These are phyloP conservation scores for Drosophila algonquin DNA, from an alignment of 2,888 invertebrate species.

Conservation along the genomic window DNA sequence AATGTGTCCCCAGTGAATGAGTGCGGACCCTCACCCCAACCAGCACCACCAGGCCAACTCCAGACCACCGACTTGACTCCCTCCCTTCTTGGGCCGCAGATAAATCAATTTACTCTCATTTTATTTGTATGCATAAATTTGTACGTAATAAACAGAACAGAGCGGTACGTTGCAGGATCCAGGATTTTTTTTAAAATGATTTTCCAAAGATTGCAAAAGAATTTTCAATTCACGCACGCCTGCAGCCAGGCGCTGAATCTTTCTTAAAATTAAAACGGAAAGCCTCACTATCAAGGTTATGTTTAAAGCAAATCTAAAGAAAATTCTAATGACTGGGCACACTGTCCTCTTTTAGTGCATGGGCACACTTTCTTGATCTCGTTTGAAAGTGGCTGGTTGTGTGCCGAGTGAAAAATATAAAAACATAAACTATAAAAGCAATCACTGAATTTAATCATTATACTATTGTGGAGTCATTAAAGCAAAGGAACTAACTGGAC, in stretches of 20 bases:
- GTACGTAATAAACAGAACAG: constrained; percentile 17
- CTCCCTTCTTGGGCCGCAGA: constrained; percentile 51
- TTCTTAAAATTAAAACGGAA: background rate
- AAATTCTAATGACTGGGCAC: too few relatives aligned
- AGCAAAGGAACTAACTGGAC: too few relatives aligned
- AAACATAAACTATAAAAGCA: too few relatives aligned
- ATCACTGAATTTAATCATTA: too few relatives aligned
- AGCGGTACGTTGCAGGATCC: constrained; percentile 19
- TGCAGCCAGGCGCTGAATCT: constrained; percentile 27
- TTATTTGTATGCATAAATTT: constrained; percentile 78
- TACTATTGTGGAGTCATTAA: too few relatives aligned
- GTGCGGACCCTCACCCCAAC: constrained; percentile 45
- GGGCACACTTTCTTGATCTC: too few relatives aligned
- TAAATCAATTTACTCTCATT: constrained; percentile 80
- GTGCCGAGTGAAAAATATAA: too few relatives aligned
- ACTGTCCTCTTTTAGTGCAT: too few relatives aligned
- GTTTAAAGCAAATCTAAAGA: too few relatives aligned
- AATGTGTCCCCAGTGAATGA: constrained; percentile 82
- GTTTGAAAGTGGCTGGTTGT: too few relatives aligned
- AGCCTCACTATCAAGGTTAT: background rate
- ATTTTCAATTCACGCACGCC: constrained; percentile 53
- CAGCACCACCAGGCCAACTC: constrained; percentile 4
- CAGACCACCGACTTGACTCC: constrained; percentile 11
- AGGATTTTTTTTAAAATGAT: constrained; percentile 62
- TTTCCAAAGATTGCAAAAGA: constrained; percentile 53